Evolutionary conservation across 2,888 invertebrate species (phyloP), one percentile per base, ranked within the genome.

Genomic region (Eumacrocentrus americanus): DNA sequence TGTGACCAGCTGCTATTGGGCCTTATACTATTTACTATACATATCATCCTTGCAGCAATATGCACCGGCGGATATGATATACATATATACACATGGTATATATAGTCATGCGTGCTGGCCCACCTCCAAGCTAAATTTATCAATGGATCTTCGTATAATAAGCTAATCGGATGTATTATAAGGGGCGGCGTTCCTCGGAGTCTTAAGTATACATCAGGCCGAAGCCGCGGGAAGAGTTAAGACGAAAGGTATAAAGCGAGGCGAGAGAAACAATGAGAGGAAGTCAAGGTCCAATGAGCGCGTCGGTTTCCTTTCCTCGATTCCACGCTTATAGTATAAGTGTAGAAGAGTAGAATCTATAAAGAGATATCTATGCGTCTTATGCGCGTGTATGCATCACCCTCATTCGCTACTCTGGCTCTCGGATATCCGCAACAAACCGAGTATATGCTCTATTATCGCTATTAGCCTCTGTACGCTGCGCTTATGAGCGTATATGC

Each of bases 251-350:
- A 58, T 37, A 34, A 7, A 44, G 44, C 61, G 63, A 66, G 61
- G 66, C 64, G 61, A 58, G 64, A 57, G 67, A 59, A 75, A 79
- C 79, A 79, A 79, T 79, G 79, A 78, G 70, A 79, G 79, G 79
- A 79, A 79, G 79, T 79, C 76, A 79, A 79, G 79, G 77, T 79
- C 78, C 76, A 77, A 76, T 74, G 77, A 79, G 67, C 74, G 73
- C 58, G 58, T 29, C 60, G 65, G 61, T 62, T 63, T 63, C 62
- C 60, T 62, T 63, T 63, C 62, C 55, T 60, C 58, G 54, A 56
- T 61, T 61, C 60, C 55, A 60, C 60, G 52, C 38, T 54, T 47
- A 25, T 48, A 47, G 48, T 37, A 47, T 46, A 18, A 16, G 38
- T 48, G 42, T 35, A 51, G 12, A 40, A 50, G 34, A 20, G 23